Conservation (phyloP, 2,797 vertebrate genomes). For the Dendrocincla tyrannina region DNA sequence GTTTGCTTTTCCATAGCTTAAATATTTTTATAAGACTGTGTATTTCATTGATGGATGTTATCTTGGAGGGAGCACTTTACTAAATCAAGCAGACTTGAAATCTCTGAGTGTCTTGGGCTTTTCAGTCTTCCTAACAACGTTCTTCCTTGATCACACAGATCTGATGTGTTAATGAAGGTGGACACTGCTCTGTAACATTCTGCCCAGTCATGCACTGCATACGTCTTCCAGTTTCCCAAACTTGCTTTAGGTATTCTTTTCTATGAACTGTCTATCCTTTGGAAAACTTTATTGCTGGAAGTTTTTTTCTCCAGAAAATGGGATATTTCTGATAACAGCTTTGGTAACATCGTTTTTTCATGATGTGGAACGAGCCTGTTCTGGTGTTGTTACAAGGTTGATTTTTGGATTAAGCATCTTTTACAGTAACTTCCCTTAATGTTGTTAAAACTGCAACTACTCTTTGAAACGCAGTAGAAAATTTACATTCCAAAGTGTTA, state of each 20-base stretch:
- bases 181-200: not conserved
- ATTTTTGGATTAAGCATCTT: not conserved
- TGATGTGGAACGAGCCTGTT: not conserved
- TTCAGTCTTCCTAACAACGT: not conserved
- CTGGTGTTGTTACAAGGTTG: not conserved
- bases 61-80: not conserved
- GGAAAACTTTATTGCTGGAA: accelerated
- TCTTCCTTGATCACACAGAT: not conserved
- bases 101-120: not conserved
- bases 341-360: not conserved
- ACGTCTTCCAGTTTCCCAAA: not conserved
- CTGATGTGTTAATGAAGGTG: not conserved
- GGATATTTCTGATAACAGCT: not conserved
- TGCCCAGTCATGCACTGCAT: not conserved
- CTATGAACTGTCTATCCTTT: not conserved
- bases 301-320: not conserved
- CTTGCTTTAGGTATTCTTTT: not conserved
- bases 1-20: not conserved
- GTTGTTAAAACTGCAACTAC: not conserved
- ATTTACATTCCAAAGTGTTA: not conserved
- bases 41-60: not conserved
- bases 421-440: not conserved
- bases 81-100: not conserved
- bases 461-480: not conserved
- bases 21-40: not conserved